Conservation (phyloP, 2,797 vertebrate genomes). For the Eulemur albifrons region DNA sequence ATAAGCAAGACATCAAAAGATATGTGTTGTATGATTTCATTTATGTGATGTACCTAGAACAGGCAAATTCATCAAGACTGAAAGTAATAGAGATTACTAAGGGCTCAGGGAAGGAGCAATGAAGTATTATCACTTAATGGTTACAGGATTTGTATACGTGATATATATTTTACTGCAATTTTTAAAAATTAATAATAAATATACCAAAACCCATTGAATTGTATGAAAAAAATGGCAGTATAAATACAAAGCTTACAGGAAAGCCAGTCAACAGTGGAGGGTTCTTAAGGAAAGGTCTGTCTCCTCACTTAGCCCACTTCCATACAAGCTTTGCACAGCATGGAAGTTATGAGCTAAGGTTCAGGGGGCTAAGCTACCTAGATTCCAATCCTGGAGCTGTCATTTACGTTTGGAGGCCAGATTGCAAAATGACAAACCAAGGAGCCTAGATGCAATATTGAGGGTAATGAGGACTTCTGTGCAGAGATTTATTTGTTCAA, state of each 20-base stretch:
- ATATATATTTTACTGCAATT: neutral
- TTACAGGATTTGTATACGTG: neutral
- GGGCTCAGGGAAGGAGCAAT: neutral
- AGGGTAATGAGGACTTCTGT: neutral
- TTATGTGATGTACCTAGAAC: neutral
- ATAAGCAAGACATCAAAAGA: neutral
- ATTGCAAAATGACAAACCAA: neutral
- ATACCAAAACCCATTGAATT: neutral
- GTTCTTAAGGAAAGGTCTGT: neutral
- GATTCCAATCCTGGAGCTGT: neutral
- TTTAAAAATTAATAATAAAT: neutral
- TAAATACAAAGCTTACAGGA: neutral
- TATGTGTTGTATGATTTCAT: neutral
- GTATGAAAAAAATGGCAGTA: neutral
- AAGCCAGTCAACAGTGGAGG: neutral
- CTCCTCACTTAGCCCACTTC: neutral
- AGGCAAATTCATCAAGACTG: neutral
- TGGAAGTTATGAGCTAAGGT: neutral
- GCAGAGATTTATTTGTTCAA: neutral
- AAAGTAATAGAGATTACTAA: neutral
- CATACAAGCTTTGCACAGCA: neutral
- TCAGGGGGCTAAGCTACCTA: neutral
- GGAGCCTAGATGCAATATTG: neutral
- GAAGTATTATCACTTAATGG: neutral
- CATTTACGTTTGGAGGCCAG: neutral